Percentiles rank a stretch among this genome's conserved stretches.
Evolutionary conservation across 2,113 vertebrate genomes (phyloP).

Genomic region (Isurus oxyrinchus): DNA sequence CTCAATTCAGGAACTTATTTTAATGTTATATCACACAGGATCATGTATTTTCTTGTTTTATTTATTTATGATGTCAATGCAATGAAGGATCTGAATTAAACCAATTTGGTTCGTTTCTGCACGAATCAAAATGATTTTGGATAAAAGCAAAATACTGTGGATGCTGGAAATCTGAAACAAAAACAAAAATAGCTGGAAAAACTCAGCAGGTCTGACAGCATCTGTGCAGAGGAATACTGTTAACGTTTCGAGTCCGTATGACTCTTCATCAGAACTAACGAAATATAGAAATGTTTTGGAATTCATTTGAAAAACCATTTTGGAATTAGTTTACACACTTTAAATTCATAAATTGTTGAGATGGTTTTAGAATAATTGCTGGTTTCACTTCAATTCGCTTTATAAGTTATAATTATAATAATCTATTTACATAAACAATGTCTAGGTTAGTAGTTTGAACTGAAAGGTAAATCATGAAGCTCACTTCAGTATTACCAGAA

Average conservation of each 20-base stretch:
- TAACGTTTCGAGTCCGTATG: too few species aligned
- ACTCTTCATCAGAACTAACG: too few species aligned
- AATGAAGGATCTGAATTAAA: background rate
- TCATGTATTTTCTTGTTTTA: background rate
- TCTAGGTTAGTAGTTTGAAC: too few species aligned
- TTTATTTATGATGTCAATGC: background rate
- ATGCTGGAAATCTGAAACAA: too few species aligned
- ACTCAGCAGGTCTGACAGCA: too few species aligned
- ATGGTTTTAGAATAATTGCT: background rate
- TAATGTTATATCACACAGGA: background rate
- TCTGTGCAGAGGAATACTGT: too few species aligned
- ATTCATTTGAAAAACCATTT: background rate
- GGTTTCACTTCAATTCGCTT: background rate
- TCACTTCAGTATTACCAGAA: background rate
- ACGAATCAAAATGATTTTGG: background rate
- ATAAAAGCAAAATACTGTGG: too few species aligned
- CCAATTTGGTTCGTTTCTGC: background rate
- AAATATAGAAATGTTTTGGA: too few species aligned
- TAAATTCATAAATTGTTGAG: background rate
- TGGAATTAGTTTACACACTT: background rate
- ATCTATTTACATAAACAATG: background rate
- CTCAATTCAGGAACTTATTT: background rate
- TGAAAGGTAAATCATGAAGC: background rate
- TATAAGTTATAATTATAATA: background rate
- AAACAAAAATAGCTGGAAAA: too few species aligned